Percentiles rank a stretch among this genome's conserved stretches.
phyloP scores from a whole-genome alignment of 2,113 vertebrate genomes.

The Burhinus oedicnemus region DNA sequence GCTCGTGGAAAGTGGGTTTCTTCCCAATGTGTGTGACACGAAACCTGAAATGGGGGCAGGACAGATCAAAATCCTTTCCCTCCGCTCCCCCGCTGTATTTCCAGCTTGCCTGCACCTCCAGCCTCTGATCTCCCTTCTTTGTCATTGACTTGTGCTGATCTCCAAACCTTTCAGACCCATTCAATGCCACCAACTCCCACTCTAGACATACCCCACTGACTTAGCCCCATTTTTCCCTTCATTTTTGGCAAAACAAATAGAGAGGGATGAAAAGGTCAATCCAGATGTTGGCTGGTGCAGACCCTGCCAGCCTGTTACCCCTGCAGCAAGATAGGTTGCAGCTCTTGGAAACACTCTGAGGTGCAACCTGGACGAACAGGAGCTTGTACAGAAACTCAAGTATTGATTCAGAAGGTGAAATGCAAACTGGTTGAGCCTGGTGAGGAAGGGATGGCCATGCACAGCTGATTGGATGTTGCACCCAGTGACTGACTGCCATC shows the following conservation, averaged over 20 bases:
- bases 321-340: neutral
- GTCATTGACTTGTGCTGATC: neutral
- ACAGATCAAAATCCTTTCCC: neutral
- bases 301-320: neutral
- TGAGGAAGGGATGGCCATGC: neutral
- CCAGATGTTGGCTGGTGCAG: neutral
- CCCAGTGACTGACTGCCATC: neutral
- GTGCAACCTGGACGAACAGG: neutral
- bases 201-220: neutral
- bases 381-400: neutral
- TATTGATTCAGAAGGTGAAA: neutral
- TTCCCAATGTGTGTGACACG: slow-evolving; percentile 91
- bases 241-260: neutral
- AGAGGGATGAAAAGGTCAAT: neutral
- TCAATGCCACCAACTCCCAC: too few species aligned
- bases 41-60: slow-evolving; percentile 75
- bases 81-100: neutral
- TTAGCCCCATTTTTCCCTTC: neutral
- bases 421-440: neutral
- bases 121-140: neutral
- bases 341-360: neutral
- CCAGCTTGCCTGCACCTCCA: neutral
- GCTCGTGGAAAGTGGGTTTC: slow-evolving; percentile 75
- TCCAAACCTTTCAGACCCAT: neutral
- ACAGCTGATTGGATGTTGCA: neutral